Evolutionary conservation across 2,888 invertebrate genomes (phyloP), one percentile per base, ranked within the genome.

Genomic region (Salpingus planirostris): DNA sequence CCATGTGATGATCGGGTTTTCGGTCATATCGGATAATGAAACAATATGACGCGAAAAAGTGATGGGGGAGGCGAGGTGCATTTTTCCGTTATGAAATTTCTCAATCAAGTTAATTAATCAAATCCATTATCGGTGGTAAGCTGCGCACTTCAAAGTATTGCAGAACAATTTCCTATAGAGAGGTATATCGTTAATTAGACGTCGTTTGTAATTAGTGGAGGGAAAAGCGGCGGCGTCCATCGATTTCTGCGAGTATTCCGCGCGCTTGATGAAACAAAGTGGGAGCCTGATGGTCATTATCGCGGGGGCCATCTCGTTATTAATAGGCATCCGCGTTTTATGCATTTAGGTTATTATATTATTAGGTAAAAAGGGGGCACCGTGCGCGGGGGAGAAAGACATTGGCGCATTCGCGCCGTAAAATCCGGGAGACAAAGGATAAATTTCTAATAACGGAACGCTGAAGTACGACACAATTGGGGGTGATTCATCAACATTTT

Each of bases 111-210:
- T 60, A 63, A 62, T 62, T 62, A 62, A 62, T 63, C 62, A 59
- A 63, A 60, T 60, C 58, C 57, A 59, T 59, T 58, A 59, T 53
- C 57, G 56, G 52, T 52, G 18, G 5, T 6, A 56, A 58, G 53
- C 36, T 54, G 44, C 49, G 55, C 51, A 59, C 60, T 62, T 62
- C 60, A 62, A 62, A 62, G 61, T 62, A 62, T 62, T 60, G 61
- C 60, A 50, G 60, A 62, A 62, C 61, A 62, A 62, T 62, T 62
- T 62, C 61, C 61, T 60, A 62, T 62, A n/a, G n/a, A n/a, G n/a
- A n/a, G n/a, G n/a, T n/a, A 61, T 55, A 62, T 61, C 60, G 60
- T 60, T 62, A 62, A 62, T 62, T 62, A 62, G 61, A 59, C 60
- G 57, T 54, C 56, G 58, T 57, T 62, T 57, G 60, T 59, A 62